phyloP scores from a whole-genome alignment of 2,888 invertebrate species.

The Drosophila robusta region DNA sequence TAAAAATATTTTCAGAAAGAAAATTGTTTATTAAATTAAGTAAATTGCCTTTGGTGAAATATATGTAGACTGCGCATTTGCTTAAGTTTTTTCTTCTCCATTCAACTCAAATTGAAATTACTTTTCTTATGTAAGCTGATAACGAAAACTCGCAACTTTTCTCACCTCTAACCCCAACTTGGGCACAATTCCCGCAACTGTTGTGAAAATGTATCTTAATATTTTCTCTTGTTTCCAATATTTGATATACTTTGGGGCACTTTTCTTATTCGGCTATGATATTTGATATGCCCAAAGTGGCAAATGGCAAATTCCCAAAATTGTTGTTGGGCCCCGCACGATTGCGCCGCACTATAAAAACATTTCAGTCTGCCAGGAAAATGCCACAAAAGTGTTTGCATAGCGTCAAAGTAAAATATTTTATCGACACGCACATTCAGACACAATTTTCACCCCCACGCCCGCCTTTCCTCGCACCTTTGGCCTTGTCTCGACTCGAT shows the following conservation, averaged over 20 bases:
- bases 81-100: not conserved
- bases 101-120: not conserved
- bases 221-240: not conserved
- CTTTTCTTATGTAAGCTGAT: not conserved
- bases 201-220: not conserved
- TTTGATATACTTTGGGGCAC: not conserved
- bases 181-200: not conserved
- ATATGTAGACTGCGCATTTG: no score
- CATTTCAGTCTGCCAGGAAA: slow-evolving; percentile 42
- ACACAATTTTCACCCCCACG: slow-evolving; percentile 8
- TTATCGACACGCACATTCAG: slow-evolving; percentile 76
- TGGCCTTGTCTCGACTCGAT: slow-evolving; percentile 52
- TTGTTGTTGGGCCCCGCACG: not conserved
- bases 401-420: slow-evolving; percentile 76
- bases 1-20: no score
- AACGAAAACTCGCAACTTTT: not conserved
- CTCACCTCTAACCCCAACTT: no score
- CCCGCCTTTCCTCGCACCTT: slow-evolving; percentile 13
- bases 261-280: not conserved
- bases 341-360: slow-evolving; percentile 1
- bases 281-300: slow-evolving; percentile 28
- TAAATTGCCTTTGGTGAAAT: no score
- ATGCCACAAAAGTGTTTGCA: slow-evolving; percentile 75
- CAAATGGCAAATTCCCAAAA: slow-evolving; percentile 44
- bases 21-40: no score